These are phyloP conservation scores for Nephrotoma guestfalica DNA, from an alignment of 2,888 invertebrate species.

Conservation along the genomic window DNA sequence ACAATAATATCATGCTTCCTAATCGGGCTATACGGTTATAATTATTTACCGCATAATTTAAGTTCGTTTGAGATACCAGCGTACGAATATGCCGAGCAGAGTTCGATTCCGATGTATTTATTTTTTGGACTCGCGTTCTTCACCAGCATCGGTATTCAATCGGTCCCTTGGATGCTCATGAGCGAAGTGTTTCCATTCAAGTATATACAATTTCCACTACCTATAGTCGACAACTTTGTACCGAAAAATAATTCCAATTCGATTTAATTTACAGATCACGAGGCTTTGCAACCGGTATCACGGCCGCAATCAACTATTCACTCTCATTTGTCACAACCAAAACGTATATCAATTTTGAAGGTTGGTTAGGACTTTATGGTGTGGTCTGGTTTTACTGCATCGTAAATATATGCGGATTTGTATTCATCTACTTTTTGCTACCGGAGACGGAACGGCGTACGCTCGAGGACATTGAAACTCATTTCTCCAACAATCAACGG, in stretches of 20 bases:
- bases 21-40: slow-evolving; percentile 31
- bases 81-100: neutral
- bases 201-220: slow-evolving; percentile 20
- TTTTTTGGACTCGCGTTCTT: slow-evolving; percentile 13
- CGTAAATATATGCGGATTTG: slow-evolving; percentile 28
- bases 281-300: slow-evolving; percentile 20
- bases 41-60: slow-evolving; percentile 25
- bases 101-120: slow-evolving; percentile 22
- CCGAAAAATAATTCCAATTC: neutral
- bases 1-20: slow-evolving; percentile 31
- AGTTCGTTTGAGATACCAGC: slow-evolving; percentile 31
- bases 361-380: slow-evolving; percentile 33
- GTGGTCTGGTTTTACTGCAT: slow-evolving; percentile 36
- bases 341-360: slow-evolving; percentile 37
- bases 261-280: slow-evolving; percentile 11
- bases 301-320: slow-evolving; percentile 39
- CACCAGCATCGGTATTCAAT: slow-evolving; percentile 22
- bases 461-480: slow-evolving; percentile 15
- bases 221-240: neutral
- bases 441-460: slow-evolving; percentile 39
- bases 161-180: slow-evolving; percentile 40
- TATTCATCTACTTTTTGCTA: slow-evolving; percentile 37
- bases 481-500: slow-evolving; percentile 14
- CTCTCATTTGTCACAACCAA: slow-evolving; percentile 39
- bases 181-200: slow-evolving; percentile 43